Evolutionary conservation across 2,888 invertebrate genomes (phyloP).

Genomic region (Mythimna loreyi): DNA sequence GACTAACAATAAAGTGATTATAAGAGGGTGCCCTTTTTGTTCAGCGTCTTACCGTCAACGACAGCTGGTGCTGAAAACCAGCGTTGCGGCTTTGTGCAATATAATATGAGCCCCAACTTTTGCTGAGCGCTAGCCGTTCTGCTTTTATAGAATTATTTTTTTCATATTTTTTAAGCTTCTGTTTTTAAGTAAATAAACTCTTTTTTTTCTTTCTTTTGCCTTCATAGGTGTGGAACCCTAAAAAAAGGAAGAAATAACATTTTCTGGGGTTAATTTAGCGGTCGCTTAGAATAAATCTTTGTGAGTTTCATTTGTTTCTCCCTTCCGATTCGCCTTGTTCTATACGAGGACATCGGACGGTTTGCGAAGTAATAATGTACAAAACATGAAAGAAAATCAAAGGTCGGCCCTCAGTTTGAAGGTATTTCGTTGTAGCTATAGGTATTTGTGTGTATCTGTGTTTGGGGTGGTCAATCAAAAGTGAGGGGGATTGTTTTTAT

Average conservation of each 20-base stretch:
- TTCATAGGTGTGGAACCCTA: no score
- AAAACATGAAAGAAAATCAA: slow-evolving; percentile 57
- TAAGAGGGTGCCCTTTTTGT: no score
- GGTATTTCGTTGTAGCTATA: slow-evolving; percentile 7
- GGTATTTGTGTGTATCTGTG: neutral
- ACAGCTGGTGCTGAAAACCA: no score
- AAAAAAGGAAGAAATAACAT: slow-evolving; percentile 72
- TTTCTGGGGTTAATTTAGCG: slow-evolving; percentile 75
- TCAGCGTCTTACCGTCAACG: no score
- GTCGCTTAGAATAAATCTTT: slow-evolving; percentile 79
- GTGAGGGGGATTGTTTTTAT: neutral
- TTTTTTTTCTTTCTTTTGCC: no score
- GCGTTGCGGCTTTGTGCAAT: no score
- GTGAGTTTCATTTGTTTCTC: slow-evolving; percentile 73
- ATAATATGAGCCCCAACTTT: no score
- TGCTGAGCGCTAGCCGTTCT: no score
- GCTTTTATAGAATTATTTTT: no score
- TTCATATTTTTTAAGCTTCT: no score
- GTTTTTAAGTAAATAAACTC: no score
- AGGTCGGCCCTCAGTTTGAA: slow-evolving; percentile 22
- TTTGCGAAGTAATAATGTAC: slow-evolving; percentile 35
- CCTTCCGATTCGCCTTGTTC: slow-evolving; percentile 46
- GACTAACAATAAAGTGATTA: no score
- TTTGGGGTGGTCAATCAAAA: slow-evolving; percentile 3
- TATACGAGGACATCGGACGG: slow-evolving; percentile 30